These are phyloP conservation scores for Argyresthia goedartella DNA, from an alignment of 2,888 invertebrate species.

Conservation along the genomic window DNA sequence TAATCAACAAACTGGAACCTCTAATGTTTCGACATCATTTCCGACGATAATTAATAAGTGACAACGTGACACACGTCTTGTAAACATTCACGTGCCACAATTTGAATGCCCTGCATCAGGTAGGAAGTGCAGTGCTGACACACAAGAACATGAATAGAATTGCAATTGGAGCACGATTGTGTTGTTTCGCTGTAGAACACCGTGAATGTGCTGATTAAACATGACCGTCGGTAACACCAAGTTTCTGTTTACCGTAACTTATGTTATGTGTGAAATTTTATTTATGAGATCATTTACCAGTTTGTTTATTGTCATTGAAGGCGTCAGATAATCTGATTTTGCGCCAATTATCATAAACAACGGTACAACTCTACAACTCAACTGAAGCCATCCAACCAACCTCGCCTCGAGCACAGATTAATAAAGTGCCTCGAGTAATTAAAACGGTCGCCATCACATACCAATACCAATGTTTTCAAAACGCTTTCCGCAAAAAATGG, in stretches of 20 bases:
- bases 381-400: constrained; percentile 37
- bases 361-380: background rate
- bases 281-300: background rate
- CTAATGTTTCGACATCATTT: too few relatives aligned
- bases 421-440: constrained; percentile 49
- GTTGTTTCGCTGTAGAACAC: background rate
- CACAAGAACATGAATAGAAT: constrained; percentile 1
- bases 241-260: too few relatives aligned
- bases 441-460: constrained; percentile 52
- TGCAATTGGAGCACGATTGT: background rate
- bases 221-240: too few relatives aligned
- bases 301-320: background rate
- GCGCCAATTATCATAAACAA: background rate
- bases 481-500: constrained; percentile 23
- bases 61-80: constrained; percentile 39
- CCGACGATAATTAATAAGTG: constrained; percentile 7
- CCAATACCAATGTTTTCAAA: constrained; percentile 14
- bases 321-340: background rate
- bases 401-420: constrained; percentile 48
- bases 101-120: constrained; percentile 46
- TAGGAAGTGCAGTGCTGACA: constrained; percentile 45
- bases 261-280: too few relatives aligned
- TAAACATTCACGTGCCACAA: constrained; percentile 33
- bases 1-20: too few relatives aligned
- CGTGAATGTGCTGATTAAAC: background rate